phyloP scores from a whole-genome alignment of 2,888 invertebrate species.

The Cataglyphis albicans region DNA sequence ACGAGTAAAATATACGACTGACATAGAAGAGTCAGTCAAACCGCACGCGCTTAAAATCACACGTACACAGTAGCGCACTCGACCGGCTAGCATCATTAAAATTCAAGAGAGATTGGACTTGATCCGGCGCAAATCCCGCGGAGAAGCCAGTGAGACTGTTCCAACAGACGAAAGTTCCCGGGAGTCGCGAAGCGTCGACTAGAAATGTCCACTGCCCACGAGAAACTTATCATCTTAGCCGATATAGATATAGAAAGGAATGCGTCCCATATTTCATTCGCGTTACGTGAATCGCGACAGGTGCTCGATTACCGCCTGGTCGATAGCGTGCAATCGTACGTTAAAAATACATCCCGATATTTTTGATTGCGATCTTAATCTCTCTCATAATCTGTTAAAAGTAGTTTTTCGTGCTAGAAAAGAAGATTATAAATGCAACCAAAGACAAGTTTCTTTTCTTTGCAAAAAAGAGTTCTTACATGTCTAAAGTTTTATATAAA shows the following conservation, averaged over 20 bases:
- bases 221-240: conserved; percentile 38
- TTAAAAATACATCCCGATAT: neutral
- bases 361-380: conserved; percentile 34
- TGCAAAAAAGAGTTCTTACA: neutral
- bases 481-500: neutral
- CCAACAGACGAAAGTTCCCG: conserved; percentile 29
- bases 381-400: neutral
- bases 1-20: conserved; percentile 24
- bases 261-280: conserved; percentile 9
- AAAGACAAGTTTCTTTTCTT: neutral
- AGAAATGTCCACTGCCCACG: conserved; percentile 10
- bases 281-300: conserved; percentile 16
- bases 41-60: conserved; percentile 17
- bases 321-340: conserved; percentile 36
- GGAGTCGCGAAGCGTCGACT: conserved; percentile 25
- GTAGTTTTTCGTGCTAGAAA: neutral
- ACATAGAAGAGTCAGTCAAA: conserved; percentile 27
- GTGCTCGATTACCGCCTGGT: conserved; percentile 42
- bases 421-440: neutral
- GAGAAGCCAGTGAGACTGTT: conserved; percentile 44
- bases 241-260: conserved; percentile 22
- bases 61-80: neutral
- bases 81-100: conserved; percentile 32
- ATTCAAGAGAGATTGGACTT: conserved; percentile 50
- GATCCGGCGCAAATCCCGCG: conserved; percentile 48